Percentiles rank a stretch among this genome's conserved stretches.
These are phyloP conservation scores for Balanococcus diminutus DNA, from an alignment of 2,888 invertebrate species.

Conservation along the genomic window DNA sequence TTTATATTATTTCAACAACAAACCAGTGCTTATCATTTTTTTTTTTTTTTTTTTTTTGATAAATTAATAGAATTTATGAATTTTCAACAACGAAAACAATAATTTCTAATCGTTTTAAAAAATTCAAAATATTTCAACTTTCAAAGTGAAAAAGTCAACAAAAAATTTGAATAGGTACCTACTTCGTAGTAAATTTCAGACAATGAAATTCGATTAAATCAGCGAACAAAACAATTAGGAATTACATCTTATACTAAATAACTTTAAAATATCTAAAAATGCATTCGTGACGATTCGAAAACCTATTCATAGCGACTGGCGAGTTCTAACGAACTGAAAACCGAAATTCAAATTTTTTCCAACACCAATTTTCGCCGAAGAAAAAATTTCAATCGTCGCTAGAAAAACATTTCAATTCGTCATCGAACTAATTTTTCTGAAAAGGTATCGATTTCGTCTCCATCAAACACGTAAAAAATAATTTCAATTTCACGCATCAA, in stretches of 20 bases:
- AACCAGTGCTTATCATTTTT: too few species aligned
- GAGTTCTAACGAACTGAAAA: background rate
- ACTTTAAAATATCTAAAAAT: background rate
- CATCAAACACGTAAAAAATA: background rate
- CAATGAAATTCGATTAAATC: background rate
- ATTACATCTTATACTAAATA: background rate
- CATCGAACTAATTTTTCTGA: background rate
- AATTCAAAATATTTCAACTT: too few species aligned
- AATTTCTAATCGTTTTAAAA: too few species aligned
- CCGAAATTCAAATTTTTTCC: background rate
- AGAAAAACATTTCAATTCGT: background rate
- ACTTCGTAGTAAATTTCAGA: background rate
- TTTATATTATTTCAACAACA: too few species aligned
- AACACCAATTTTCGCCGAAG: background rate
- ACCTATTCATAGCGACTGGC: background rate
- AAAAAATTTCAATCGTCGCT: background rate
- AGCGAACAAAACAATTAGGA: background rate
- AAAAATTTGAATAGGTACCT: too few species aligned
- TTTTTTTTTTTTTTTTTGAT: too few species aligned
- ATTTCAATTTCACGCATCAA: background rate
- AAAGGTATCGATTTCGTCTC: background rate
- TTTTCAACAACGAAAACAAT: too few species aligned
- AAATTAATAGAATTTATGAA: too few species aligned
- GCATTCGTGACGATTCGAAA: background rate
- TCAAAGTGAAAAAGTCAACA: too few species aligned